phyloP scores from a whole-genome alignment of 37 sponge, comb jelly and placozoan genomes.

The Halichondria panicea region DNA sequence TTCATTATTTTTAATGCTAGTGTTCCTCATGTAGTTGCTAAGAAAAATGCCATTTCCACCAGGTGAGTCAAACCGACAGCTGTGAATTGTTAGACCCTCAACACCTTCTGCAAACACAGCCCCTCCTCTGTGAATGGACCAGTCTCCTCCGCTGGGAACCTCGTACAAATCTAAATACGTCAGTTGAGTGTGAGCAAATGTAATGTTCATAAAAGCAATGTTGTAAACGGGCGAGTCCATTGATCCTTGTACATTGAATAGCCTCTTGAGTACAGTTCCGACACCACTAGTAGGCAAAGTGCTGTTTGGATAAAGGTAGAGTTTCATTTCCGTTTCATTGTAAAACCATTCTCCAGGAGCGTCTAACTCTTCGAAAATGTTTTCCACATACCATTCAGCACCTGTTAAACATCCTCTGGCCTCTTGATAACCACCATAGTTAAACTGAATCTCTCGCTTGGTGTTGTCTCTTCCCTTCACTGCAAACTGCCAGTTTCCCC shows the following conservation, averaged over 20 bases:
- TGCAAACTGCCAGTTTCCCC: conserved; percentile 78
- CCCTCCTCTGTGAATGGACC: conserved; percentile 53
- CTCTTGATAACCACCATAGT: conserved; percentile 71
- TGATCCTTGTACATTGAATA: conserved; percentile 34
- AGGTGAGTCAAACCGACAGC: conserved; percentile 41
- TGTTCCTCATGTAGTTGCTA: conserved; percentile 47
- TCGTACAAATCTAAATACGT: conserved; percentile 63
- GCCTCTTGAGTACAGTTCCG: conserved; percentile 21
- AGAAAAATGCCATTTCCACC: conserved; percentile 70
- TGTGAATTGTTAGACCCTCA: conserved; percentile 9
- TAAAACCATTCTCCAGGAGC: conserved; percentile 76
- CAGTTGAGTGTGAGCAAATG: conserved; percentile 53
- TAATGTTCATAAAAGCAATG: conserved; percentile 33
- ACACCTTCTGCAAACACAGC: conserved; percentile 67
- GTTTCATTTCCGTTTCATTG: conserved; percentile 19
- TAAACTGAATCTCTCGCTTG: conserved; percentile 32
- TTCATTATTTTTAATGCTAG: conserved; percentile 53
- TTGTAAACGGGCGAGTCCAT: conserved; percentile 20
- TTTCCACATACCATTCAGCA: conserved; percentile 59
- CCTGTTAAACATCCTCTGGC: conserved; percentile 61
- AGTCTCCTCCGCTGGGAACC: conserved; percentile 71
- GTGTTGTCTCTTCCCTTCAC: conserved; percentile 19
- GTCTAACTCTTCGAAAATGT: conserved; percentile 62
- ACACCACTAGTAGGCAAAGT: conserved; percentile 29
- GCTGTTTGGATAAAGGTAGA: conserved; percentile 53